Evolutionary conservation across 2,113 vertebrate genomes (phyloP).

Genomic region (Melanostigma gelatinosum): DNA sequence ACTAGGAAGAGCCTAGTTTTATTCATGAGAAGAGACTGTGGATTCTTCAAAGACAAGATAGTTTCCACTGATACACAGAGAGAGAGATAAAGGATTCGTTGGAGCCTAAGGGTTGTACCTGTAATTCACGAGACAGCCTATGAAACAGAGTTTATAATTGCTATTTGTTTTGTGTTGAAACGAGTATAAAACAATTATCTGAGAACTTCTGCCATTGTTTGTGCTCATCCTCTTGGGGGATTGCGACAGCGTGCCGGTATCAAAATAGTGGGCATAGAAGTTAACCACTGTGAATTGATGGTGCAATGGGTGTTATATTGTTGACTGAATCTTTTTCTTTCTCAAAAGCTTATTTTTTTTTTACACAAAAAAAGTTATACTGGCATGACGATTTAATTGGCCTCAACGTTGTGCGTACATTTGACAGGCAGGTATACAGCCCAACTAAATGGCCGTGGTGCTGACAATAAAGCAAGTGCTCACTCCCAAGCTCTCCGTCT

Average conservation of each 20-base stretch:
- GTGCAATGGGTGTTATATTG: not conserved
- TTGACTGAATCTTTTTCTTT: not conserved
- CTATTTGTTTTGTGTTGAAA: conserved; percentile 51
- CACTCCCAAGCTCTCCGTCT: too few species aligned
- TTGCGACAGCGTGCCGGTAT: not conserved
- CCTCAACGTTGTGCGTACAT: not conserved
- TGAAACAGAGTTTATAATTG: conserved; percentile 25
- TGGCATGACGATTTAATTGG: not conserved
- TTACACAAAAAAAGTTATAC: not conserved
- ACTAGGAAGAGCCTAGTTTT: conserved; percentile 43
- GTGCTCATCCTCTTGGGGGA: not conserved
- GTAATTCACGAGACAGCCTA: conserved; percentile 19
- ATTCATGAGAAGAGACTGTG: conserved; percentile 60
- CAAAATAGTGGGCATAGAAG: conserved; percentile 2
- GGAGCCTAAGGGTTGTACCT: conserved; percentile 28
- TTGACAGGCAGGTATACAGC: not conserved
- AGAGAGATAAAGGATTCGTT: conserved; percentile 40
- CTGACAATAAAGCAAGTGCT: not conserved
- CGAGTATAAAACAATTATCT: conserved; percentile 24
- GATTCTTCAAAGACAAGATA: conserved; percentile 63
- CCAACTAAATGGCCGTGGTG: not conserved
- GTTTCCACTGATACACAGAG: conserved; percentile 35
- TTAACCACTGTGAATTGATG: not conserved
- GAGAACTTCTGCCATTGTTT: conserved; percentile 5
- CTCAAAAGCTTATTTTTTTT: not conserved